These are phyloP conservation scores for Pedionomus torquatus DNA, from an alignment of 2,113 vertebrate genomes.

Conservation along the genomic window DNA sequence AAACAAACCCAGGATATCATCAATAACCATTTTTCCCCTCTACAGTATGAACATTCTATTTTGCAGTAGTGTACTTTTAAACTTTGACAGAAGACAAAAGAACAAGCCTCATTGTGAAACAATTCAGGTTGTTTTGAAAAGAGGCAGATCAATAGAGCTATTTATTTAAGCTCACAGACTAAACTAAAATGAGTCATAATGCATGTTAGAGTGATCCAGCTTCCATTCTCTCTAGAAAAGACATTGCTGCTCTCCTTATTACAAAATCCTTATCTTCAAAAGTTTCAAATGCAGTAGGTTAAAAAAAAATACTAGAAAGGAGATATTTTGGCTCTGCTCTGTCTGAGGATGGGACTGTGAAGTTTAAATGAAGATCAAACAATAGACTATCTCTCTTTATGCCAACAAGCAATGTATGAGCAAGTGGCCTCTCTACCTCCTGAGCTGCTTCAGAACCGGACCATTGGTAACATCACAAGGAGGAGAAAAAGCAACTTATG, in stretches of 20 bases:
- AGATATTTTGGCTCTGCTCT: not conserved
- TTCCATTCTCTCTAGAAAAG: constrained; percentile 15
- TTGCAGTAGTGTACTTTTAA: constrained; percentile 18
- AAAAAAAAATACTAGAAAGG: not conserved
- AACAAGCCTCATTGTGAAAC: constrained; percentile 39
- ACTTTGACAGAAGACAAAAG: constrained; percentile 15
- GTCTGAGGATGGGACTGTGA: not conserved
- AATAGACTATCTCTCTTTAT: not conserved
- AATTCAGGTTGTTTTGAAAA: constrained; percentile 50
- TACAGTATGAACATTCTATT: constrained; percentile 16
- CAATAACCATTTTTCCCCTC: constrained; percentile 22
- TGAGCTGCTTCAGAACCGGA: not conserved
- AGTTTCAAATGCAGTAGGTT: constrained; percentile 1
- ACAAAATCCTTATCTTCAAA: not conserved
- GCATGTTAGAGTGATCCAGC: not conserved
- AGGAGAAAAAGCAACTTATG: not conserved
- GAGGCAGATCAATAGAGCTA: constrained; percentile 36
- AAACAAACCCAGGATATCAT: constrained; percentile 42
- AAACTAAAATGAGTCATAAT: constrained; percentile 21
- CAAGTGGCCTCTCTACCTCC: not conserved
- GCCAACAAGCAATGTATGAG: not conserved
- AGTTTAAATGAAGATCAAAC: not conserved
- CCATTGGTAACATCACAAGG: not conserved
- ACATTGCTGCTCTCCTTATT: not conserved
- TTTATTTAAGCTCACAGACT: constrained; percentile 39